Conservation (phyloP, 2,113 vertebrate genomes). For the Ondatra zibethicus region DNA sequence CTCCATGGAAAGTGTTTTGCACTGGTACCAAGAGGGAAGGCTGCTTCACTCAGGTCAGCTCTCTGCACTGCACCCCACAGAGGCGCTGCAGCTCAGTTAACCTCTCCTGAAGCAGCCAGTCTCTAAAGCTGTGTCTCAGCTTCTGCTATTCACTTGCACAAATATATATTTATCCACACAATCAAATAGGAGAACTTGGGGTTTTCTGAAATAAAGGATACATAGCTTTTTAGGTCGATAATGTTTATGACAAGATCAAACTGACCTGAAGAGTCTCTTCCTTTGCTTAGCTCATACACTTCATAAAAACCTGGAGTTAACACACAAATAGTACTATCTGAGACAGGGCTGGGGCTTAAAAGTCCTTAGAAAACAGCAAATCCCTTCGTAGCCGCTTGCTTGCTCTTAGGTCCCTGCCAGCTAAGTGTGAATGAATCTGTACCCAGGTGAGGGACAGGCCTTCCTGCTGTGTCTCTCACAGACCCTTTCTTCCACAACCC, state of each 20-base stretch:
- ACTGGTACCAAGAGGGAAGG: neutral
- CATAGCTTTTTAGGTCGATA: constrained; percentile 62
- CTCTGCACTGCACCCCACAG: neutral
- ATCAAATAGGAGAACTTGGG: neutral
- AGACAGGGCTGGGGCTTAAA: constrained; percentile 79
- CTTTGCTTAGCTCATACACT: constrained; percentile 76
- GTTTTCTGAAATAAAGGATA: neutral
- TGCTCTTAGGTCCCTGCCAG: constrained; percentile 82
- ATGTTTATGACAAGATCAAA: constrained; percentile 81
- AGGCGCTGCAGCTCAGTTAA: neutral
- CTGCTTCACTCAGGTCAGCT: neutral
- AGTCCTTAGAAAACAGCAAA: constrained; percentile 77
- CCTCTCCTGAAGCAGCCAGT: neutral
- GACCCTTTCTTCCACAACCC: neutral
- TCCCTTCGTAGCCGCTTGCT: constrained; percentile 74
- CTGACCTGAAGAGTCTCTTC: constrained; percentile 79
- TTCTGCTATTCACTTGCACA: neutral
- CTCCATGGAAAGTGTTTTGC: neutral
- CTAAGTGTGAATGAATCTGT: constrained; percentile 80
- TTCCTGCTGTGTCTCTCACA: neutral
- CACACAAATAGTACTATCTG: constrained; percentile 77
- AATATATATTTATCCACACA: neutral
- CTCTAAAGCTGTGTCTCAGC: neutral
- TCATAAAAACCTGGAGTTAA: constrained; percentile 77
- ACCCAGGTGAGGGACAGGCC: constrained; percentile 60